A percentile compares a stretch with the other conserved stretches of the same genome.
Conservation (phyloP, 2,888 invertebrate species). For the Napeogenes inachia region DNA sequence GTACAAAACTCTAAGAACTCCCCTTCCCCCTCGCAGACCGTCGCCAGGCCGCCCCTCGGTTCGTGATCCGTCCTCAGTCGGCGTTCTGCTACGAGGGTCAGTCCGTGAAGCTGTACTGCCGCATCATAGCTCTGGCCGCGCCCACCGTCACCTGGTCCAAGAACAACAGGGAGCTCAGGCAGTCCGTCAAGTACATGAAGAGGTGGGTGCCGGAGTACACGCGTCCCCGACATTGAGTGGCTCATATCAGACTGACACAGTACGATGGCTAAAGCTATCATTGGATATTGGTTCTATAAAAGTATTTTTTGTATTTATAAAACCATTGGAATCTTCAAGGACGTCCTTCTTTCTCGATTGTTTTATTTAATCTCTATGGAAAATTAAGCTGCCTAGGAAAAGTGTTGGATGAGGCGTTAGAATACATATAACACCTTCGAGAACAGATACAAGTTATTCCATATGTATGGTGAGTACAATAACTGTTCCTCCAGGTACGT, state of each 20-base stretch:
- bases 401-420: too few relatives aligned
- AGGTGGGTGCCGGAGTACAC: conserved; percentile 55
- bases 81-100: conserved; percentile 98
- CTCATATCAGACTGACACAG: too few relatives aligned
- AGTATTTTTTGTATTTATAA: too few relatives aligned
- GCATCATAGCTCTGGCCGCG: conserved; percentile 95
- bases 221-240: too few relatives aligned
- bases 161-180: conserved; percentile 93
- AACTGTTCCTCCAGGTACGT: conserved; percentile 77
- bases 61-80: conserved; percentile 97
- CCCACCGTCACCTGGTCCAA: conserved; percentile 97
- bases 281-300: too few relatives aligned
- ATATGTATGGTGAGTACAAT: too few relatives aligned
- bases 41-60: conserved; percentile 97
- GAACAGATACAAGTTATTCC: too few relatives aligned
- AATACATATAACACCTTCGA: too few relatives aligned
- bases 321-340: not conserved
- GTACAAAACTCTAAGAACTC: not conserved
- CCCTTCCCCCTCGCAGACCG: conserved; percentile 80
- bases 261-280: too few relatives aligned
- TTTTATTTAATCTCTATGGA: too few relatives aligned
- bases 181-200: conserved; percentile 99
- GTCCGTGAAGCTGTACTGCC: conserved; percentile 97
- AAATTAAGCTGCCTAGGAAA: too few relatives aligned
- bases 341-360: too few relatives aligned